Evolutionary conservation across 2,113 vertebrate genomes (phyloP), one percentile per base, ranked within the genome.

Genomic region (Myrmecophaga tridactyla): DNA sequence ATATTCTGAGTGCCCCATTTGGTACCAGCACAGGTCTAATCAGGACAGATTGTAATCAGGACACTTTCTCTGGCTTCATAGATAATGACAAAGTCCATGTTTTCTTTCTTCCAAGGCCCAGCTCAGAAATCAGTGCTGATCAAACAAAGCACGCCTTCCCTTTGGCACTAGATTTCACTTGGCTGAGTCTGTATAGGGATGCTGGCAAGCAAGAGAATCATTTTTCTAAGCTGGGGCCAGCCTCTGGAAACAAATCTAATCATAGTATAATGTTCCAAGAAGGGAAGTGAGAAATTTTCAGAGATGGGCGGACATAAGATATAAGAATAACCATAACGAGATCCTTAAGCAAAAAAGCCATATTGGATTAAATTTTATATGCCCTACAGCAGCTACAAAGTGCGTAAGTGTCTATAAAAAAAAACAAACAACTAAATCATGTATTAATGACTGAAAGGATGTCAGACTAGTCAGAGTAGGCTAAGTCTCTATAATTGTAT

Each of bases 191-290:
- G 69, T 53, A 34, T 39, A 29, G 56, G 43, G 72, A 94, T 92
- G 6, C 60, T 96, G 78, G 91, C 89, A 97, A 94, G 83, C 21
- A 86, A 94, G 31, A 89, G 67, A 53, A 29, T 90, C 65, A 90
- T 95, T 97, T 96, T 94, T 96, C 86, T 86, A 94, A 94, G 65
- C 86, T 53, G 36, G 53, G 78, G 51, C 87, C 86, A 95, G 69
- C 72, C 15, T 25, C 84, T 95, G 86, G 70, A 96, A 96, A 60
- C n/a, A n/a, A 94, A 92, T 83, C 29, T 86, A 96, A 86, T 94
- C 73, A 76, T 75, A 89, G 39, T 75, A 86, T 23, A 34, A 43
- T 53, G 48, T 89, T 92, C 91, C 73, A 97, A 92, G 77, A 90
- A 92, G 39, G 46, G 65, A 94, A 95, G 91, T 78, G 75, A 86